These are phyloP conservation scores for Pseudococcus viburni DNA, from an alignment of 2,888 invertebrate species.

Conservation along the genomic window DNA sequence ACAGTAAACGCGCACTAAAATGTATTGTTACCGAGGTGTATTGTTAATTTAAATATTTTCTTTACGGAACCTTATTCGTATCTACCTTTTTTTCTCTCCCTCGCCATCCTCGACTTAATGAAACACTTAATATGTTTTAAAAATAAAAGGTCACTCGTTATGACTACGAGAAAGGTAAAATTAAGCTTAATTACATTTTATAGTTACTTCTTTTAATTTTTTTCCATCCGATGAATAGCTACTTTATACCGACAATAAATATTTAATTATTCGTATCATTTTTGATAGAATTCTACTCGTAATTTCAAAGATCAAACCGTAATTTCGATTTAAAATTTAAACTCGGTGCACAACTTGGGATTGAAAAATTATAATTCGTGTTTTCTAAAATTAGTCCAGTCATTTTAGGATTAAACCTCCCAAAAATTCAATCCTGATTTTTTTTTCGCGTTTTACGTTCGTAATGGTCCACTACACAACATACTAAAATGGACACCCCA, in stretches of 20 bases:
- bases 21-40: conserved; percentile 46
- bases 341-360: neutral
- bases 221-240: neutral
- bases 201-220: neutral
- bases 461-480: too few species aligned
- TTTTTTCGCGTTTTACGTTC: too few species aligned
- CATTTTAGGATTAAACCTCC: too few species aligned
- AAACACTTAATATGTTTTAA: conserved; percentile 32
- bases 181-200: conserved; percentile 40
- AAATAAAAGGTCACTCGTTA: conserved; percentile 40
- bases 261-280: conserved; percentile 10
- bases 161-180: conserved; percentile 29
- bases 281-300: conserved; percentile 4
- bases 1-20: conserved; percentile 39
- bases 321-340: neutral
- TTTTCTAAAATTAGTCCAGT: too few species aligned
- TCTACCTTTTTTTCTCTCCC: neutral
- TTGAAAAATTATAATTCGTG: too few species aligned
- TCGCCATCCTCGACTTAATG: conserved; percentile 6
- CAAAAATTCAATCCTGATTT: too few species aligned
- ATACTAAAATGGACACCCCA: too few species aligned
- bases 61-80: conserved; percentile 36
- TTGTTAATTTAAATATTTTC: conserved; percentile 55
- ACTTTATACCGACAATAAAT: neutral
- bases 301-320: neutral